Evolutionary conservation across 2,113 vertebrate genomes (phyloP).

Genomic region (Gopherus flavomarginatus): DNA sequence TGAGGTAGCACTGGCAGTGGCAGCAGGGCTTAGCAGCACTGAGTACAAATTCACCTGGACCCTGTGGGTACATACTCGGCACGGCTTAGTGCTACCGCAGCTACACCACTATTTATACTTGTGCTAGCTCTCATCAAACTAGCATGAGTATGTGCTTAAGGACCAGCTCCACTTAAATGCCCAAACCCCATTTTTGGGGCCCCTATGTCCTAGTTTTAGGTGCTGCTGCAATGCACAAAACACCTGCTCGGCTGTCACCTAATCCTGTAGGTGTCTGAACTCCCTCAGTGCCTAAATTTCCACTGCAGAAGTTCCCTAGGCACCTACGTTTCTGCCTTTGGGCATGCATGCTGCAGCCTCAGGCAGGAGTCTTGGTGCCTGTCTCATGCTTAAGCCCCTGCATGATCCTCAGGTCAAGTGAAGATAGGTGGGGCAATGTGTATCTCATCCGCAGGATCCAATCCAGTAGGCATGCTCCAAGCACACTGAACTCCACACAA

Average conservation of each 20-base stretch:
- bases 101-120: background rate
- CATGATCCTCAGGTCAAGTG: background rate
- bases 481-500: background rate
- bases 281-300: background rate
- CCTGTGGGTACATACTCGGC: background rate
- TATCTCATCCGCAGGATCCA: background rate
- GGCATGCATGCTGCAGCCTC: background rate
- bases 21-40: background rate
- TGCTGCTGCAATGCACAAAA: background rate
- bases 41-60: background rate
- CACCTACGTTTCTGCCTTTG: background rate
- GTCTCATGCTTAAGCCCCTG: background rate
- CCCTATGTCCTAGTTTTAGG: background rate
- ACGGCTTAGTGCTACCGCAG: background rate
- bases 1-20: background rate
- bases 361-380: background rate
- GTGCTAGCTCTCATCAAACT: background rate
- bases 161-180: background rate
- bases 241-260: background rate
- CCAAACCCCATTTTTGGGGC: background rate
- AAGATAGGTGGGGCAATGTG: background rate
- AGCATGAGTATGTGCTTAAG: background rate
- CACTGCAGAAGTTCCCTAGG: background rate
- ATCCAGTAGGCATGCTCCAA: background rate
- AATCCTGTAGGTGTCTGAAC: background rate